phyloP scores from a whole-genome alignment of 2,113 vertebrate genomes.

The Lonchura striata region DNA sequence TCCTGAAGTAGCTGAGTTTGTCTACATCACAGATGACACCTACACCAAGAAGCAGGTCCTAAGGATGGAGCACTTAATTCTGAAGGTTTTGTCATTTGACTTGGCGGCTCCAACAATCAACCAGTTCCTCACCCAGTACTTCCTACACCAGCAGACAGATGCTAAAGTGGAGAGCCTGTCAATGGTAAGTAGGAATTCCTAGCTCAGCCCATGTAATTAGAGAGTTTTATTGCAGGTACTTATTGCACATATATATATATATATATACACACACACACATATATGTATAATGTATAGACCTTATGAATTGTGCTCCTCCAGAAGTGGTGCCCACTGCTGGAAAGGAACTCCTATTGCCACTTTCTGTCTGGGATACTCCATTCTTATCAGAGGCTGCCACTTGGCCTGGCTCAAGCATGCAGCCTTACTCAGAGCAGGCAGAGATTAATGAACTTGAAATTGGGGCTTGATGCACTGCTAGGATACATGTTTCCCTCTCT shows the following conservation, averaged over 20 bases:
- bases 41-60: constrained; percentile 98
- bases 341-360: neutral
- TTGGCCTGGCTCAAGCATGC: neutral
- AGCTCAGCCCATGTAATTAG: accelerated
- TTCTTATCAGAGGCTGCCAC: neutral
- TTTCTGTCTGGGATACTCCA: neutral
- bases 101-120: constrained; percentile 93
- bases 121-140: constrained; percentile 96
- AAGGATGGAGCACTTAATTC: constrained; percentile 95
- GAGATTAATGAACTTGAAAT: neutral
- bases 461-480: neutral
- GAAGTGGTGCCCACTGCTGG: neutral
- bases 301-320: accelerated
- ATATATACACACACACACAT: too few relatives aligned
- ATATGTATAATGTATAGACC: accelerated
- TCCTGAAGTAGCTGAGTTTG: constrained; percentile 96
- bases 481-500: neutral
- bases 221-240: neutral
- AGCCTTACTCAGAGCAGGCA: neutral
- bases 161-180: constrained; percentile 86
- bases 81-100: constrained; percentile 97
- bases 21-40: constrained; percentile 98
- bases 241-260: neutral
- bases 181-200: constrained; percentile 78
- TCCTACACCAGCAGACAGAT: constrained; percentile 75